A percentile compares a stretch with the other conserved stretches of the same genome.
Evolutionary conservation across 2,113 vertebrate species (phyloP).

Genomic region (Orthonyx spaldingii): DNA sequence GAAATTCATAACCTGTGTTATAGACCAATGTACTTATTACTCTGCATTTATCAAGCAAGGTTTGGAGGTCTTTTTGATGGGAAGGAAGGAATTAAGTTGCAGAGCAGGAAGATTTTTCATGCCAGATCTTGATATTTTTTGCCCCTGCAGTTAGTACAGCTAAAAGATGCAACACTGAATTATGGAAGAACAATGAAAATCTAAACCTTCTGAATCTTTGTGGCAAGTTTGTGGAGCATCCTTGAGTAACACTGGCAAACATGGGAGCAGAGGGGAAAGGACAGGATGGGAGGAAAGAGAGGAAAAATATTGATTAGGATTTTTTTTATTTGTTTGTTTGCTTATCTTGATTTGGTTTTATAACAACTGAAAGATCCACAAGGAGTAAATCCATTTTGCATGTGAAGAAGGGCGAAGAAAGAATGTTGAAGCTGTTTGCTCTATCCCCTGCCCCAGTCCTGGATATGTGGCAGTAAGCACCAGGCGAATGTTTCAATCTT

Average conservation of each 20-base stretch:
- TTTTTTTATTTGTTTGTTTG: neutral
- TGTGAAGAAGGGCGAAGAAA: neutral
- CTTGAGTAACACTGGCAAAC: neutral
- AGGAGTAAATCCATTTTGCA: neutral
- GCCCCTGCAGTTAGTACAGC: fast-evolving
- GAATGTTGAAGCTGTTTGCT: neutral
- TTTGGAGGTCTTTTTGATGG: neutral
- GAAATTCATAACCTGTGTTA: neutral
- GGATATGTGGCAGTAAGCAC: neutral
- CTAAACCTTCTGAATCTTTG: neutral
- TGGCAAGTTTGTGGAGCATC: fast-evolving
- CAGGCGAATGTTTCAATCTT: slow-evolving; percentile 22
- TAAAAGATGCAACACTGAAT: neutral
- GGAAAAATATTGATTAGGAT: neutral
- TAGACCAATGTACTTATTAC: neutral
- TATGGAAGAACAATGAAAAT: neutral
- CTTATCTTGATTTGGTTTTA: neutral
- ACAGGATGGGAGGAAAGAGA: neutral
- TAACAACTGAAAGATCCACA: neutral
- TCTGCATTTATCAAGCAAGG: neutral
- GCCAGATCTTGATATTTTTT: neutral
- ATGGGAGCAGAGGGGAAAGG: fast-evolving
- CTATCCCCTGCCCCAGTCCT: neutral
- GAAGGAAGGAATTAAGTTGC: neutral
- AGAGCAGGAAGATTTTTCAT: neutral